Base-by-base conservation (phyloP, 2,797 vertebrate genomes). In the Coluber constrictor region DNA sequence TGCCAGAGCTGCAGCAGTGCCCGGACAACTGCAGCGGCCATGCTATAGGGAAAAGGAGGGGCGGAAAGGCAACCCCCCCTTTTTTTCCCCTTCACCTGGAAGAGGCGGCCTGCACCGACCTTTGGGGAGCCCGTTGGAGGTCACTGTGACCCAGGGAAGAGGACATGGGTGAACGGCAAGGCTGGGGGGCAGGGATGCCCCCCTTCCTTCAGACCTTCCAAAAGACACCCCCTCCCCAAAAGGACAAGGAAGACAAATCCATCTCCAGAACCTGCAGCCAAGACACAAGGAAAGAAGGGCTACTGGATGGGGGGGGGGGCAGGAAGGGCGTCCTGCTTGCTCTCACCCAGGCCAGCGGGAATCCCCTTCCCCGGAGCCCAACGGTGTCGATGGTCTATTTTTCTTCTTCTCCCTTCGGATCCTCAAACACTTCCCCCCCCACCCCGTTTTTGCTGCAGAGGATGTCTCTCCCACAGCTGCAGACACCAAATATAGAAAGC, bases 1-100 rank as follows among this genome's bases (percentile, higher is more conserved):
- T 10, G 92, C 92, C 92, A 93, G 47, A 12, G 66, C 92, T 93
- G 92, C 92, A 93, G 92, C 51, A 93, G 66, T 61, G 87, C 37
- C 86, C 54, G 23, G 15, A 87, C 51, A 61, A 51, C 87, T 9
- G 92, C 92, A 91, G 92, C 60, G 37, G 57, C 92, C 86, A 79
- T 74, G 89, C 89, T 79, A 87, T 37, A 2, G 16, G 32, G 57
- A 63, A 32, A 60, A 90, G 59, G 70, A 37, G 15, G 92, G 55
- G 7, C 27, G 13, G 5, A 2, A 13, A 83, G 20, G 9, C 74
- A 0, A 0, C 2, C 20, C 20, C 32, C 37, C 37, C 32, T 0
- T 4, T 15, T 25, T n/a, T 59, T 5, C 56, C 29, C 56, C 29
- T 88, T 59, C n/a, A 1, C 32, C 32, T 56, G 8, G 0, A 32